Base-by-base conservation (phyloP, 2,888 invertebrate genomes). In the Napeogenes inachia region DNA sequence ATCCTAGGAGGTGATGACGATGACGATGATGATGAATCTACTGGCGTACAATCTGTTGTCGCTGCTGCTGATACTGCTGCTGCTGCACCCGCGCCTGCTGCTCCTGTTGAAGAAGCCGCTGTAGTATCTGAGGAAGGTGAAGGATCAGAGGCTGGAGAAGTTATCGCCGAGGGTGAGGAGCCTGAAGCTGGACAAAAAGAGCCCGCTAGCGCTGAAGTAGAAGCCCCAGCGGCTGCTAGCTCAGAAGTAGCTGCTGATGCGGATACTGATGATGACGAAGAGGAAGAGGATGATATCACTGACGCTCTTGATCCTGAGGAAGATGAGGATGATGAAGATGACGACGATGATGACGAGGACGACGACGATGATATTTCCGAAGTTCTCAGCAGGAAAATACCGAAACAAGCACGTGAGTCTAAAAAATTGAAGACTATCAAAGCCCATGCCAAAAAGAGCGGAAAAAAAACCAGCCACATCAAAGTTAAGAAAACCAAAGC, bases 381-480 rank as follows among this genome's bases (percentile, higher is more conserved):
- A 76, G 93, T 92, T 74, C 92, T 95, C 84, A 87, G 85, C 80
- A 89, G 90, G 79, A 87, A 86, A 63, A 74, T 74, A 77, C 74
- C 75, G 61, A 89, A 89, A 79, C 83, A 89, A 91, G 92, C 96
- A 95, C 96, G 96, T 96, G 95, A 96, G 96, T 96, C 95, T 79
- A 95, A 94, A 93, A 93, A 93, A 82, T 82, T 88, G 83, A 91
- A 91, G 78, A 81, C 85, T 71, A 82, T 78, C 75, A 78, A 82
- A 73, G 79, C 78, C 75, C 82, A 86, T 75, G 78, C 81, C 70
- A 91, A 90, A 89, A 90, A 89, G 78, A 80, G 84, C 68, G 89
- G 81, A 65, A 89, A 91, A 90, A 91, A 89, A 82, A 82, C 85
- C 63, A 88, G 85, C 77, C 83, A 87, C 77, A 77, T 82, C 77